phyloP scores from a whole-genome alignment of 2,797 vertebrate genomes.

The Xenentodon cancila region DNA sequence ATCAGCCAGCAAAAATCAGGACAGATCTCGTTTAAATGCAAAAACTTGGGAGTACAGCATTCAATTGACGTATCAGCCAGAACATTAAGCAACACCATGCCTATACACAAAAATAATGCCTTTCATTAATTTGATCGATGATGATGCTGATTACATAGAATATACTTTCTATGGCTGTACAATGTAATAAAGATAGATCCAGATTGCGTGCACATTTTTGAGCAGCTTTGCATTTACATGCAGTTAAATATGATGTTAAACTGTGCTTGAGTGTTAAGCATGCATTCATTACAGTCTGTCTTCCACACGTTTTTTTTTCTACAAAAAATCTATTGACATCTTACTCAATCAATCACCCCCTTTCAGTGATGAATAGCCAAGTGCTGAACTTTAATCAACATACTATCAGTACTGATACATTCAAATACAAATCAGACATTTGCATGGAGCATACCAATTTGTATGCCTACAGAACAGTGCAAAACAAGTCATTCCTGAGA shows the following conservation, averaged over 20 bases:
- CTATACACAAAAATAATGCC: constrained; percentile 78
- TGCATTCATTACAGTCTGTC: constrained; percentile 69
- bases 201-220: constrained; percentile 63
- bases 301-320: constrained; percentile 64
- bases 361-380: constrained; percentile 80
- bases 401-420: constrained; percentile 79
- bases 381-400: constrained; percentile 71
- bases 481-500: constrained; percentile 84
- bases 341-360: constrained; percentile 64
- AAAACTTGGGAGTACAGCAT: constrained; percentile 67
- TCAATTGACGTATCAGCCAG: constrained; percentile 57
- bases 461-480: constrained; percentile 80
- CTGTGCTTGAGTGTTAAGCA: constrained; percentile 67
- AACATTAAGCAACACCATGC: constrained; percentile 72
- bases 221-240: constrained; percentile 79
- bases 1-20: constrained; percentile 66
- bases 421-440: constrained; percentile 78
- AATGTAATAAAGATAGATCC: constrained; percentile 64
- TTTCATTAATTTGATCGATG: constrained; percentile 61
- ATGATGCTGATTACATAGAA: constrained; percentile 54
- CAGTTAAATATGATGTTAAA: constrained; percentile 69
- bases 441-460: constrained; percentile 73
- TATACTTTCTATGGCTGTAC: constrained; percentile 64
- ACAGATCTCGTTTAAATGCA: constrained; percentile 64
- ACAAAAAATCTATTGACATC: constrained; percentile 61